Evolutionary conservation across 1,140 invertebrate species (phyloP).

Genomic region (Diorhabda carinulata): DNA sequence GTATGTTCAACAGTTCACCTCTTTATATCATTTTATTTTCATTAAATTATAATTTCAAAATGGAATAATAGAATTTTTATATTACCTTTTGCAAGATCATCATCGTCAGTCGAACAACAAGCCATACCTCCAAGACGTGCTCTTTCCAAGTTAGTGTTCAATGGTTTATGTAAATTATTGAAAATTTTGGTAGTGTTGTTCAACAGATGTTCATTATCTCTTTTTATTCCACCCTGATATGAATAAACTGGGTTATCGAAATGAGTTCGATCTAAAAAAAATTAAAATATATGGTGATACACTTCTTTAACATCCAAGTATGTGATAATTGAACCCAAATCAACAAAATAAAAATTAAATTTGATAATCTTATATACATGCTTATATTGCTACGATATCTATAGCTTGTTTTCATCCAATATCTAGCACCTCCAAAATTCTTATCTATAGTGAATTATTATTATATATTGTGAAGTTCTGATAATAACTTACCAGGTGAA

Average conservation of each 20-base stretch:
- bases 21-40: too few species aligned
- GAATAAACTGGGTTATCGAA: conserved; percentile 92
- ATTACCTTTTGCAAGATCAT: conserved; percentile 32
- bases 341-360: too few species aligned
- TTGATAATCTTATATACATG: too few species aligned
- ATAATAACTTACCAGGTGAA: conserved; percentile 41
- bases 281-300: too few species aligned
- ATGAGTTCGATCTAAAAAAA: conserved; percentile 71
- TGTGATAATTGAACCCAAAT: too few species aligned
- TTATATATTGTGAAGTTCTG: neutral
- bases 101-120: conserved; percentile 50
- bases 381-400: too few species aligned
- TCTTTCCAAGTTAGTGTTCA: conserved; percentile 56
- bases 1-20: too few species aligned
- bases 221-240: conserved; percentile 58
- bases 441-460: neutral
- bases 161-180: conserved; percentile 66
- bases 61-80: too few species aligned
- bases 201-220: conserved; percentile 43
- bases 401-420: too few species aligned
- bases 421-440: too few species aligned
- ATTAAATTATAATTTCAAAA: too few species aligned
- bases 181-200: conserved; percentile 54
- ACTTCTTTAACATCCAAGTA: too few species aligned
- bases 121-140: conserved; percentile 51